Evolutionary conservation across 2,113 vertebrate species (phyloP), one percentile per base, ranked within the genome.

Genomic region (Cettia cetti): DNA sequence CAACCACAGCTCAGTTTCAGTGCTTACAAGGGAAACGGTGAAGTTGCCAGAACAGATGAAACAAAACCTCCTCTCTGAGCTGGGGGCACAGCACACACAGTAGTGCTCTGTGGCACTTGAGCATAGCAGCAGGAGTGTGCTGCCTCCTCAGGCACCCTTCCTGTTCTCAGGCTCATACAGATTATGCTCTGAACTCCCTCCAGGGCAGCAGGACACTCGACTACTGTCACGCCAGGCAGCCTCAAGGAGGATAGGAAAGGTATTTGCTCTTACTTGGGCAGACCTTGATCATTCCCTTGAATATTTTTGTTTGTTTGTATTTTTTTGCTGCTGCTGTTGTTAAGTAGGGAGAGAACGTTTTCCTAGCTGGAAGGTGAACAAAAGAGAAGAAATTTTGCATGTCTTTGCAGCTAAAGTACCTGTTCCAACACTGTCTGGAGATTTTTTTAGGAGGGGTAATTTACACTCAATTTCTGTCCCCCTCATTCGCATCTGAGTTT

Each of bases 1-100:
- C 74, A 64, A 75, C 30, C 42, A 82, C 47, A 14, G 56, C 82
- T 83, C 91, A 50, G 63, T 86, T 93, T 91, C 74, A 92, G 74
- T 10, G 78, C 68, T 96, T 89, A 95, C 54, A 84, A 91, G 45
- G 19, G 20, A 69, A 95, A 85, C 44, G 87, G 74, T 60, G 75
- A 95, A 50, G 76, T 42, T 96, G 90, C 80, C 90, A 95, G 91
- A 90, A 81, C 7, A 88, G 47, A 96, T 69, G 94, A 79, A 95
- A 93, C 83, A 82, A 78, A 96, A 68, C 74, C 53, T 96, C 63
- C 76, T 83, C 86, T 92, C 54, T 77, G 89, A 74, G 86, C 83
- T 81, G 77, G 54, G 88, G 33, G 81, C 70, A 84, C 40, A 18
- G 79, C 69, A 77, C 82, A 82, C 42, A 88, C 22, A 85, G 77